Base-by-base conservation (phyloP, 2,797 vertebrate species). In the Loriculus beryllinus region DNA sequence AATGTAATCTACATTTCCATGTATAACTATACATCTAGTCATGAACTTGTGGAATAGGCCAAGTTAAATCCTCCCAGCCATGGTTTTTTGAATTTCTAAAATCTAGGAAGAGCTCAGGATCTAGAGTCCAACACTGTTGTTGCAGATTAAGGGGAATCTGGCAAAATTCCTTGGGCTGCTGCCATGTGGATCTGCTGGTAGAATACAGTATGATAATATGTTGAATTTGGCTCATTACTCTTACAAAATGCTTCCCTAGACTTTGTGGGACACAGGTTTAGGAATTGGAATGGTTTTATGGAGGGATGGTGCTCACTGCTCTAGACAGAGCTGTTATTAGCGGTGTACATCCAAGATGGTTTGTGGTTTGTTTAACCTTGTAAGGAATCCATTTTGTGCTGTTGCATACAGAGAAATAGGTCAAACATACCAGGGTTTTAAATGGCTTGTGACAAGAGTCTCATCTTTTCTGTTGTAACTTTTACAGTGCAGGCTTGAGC, bases 81-180 rank as follows among this genome's bases (percentile, higher is more conserved):
- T 52, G 47, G 13, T 3, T 51, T 89, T 91, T 91, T 88, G 5
- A 71, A 35, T 76, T 54, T 81, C 87, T 93, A 69, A 95, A 94
- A 79, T 62, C 39, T 85, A 16, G 12, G 64, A 83, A 74, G 60
- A 95, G n/a, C 69, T 59, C 33, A 80, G 39, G 72, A 87, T 95
- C 84, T 83, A 76, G 69, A 90, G 87, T 89, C 93, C 87, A 94
- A 59, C 65, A 51, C 65, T 93, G 72, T 91, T 96, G 84, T 85
- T 89, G 75, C 87, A 93, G 87, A 81, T 94, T 91, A 93, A 91
- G 43, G 67, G 59, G 63, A 93, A 83, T 90, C 93, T 96, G 92
- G 88, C 91, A 93, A 3, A 93, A 88, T 91, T 93, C 85, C 95
- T 96, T 94, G 95, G 84, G 42, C 62, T 82, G 37, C 56, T 94